These are phyloP conservation scores for Ariopsis seemanni DNA, from an alignment of 2,113 vertebrate genomes.

Conservation along the genomic window DNA sequence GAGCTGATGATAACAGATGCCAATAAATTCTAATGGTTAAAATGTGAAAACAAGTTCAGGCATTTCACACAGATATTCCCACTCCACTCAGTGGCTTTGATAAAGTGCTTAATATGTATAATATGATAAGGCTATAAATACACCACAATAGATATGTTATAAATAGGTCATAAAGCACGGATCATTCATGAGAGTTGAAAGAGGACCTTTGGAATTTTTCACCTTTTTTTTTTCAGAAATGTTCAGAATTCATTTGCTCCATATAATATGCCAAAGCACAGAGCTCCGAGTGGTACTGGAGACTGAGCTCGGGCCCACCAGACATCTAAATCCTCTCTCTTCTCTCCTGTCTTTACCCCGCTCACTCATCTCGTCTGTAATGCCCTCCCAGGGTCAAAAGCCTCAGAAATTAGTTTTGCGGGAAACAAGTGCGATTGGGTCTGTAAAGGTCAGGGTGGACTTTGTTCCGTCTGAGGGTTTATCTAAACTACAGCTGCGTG, in stretches of 20 bases:
- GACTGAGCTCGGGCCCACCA: conserved; percentile 75
- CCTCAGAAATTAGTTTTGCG: conserved; percentile 85
- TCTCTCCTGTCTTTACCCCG: conserved; percentile 60
- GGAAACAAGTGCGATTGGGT: conserved; percentile 84
- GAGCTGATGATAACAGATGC: conserved; percentile 5
- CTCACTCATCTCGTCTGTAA: conserved; percentile 73
- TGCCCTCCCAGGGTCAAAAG: conserved; percentile 70
- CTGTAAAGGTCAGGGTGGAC: conserved; percentile 93
- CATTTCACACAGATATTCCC: conserved; percentile 28
- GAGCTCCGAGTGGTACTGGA: conserved; percentile 72
- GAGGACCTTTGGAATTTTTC: too few species aligned
- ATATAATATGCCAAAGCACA: conserved; percentile 51
- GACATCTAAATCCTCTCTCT: conserved; percentile 82
- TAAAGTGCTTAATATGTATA: too few species aligned
- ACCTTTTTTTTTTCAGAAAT: neutral
- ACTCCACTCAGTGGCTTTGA: neutral
- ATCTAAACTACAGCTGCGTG: conserved; percentile 89
- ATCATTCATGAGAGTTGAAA: neutral
- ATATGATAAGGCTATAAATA: neutral
- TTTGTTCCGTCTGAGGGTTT: conserved; percentile 98
- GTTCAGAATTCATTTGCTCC: neutral
- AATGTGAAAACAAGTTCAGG: neutral
- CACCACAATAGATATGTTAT: neutral
- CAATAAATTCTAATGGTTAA: conserved; percentile 4
- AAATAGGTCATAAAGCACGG: neutral